Evolutionary conservation across 2,113 vertebrate species (phyloP), one percentile per base, ranked within the genome.

Genomic region (Tyrannus savana): DNA sequence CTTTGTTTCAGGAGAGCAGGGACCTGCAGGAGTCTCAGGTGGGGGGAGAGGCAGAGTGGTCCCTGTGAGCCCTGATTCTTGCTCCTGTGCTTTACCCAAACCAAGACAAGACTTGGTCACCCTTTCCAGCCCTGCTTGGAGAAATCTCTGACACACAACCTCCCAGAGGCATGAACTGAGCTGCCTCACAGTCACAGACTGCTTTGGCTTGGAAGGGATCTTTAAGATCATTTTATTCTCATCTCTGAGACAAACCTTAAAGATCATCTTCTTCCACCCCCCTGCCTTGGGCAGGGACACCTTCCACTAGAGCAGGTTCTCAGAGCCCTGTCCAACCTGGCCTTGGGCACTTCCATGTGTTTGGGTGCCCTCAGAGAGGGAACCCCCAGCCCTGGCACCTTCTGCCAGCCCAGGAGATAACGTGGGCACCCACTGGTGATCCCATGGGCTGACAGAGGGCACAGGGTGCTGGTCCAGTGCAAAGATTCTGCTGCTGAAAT

Each of bases 241-340:
- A 50, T 50, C 13, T 25, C 13, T 50, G 49, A 50, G 49, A 50
- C 13, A 11, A 50, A 14, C 24, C 22, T 50, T 16, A 44, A 50
- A 52, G 3, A 3, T 8, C 37, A 50, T 23, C 59, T 7, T 28
- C 19, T 23, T 2, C 31, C 50, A 73, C 2, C 16, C 13, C 39
- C 17, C 41, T 55, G 30, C 42, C 49, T 18, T 3, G 30, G 63
- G 17, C 58, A 73, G 31, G 62, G 62, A 44, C 35, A 25, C 23
- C 52, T 21, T 13, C 12, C 52, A 13, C 44, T 9, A 15, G 3
- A 23, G 59, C 68, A 58, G 27, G 6, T 0, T 27, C 10, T 42
- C 67, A 67, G 42, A 58, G 27, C 44, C n/a, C 44, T 0, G 0
- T 33, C 68, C 60, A 75, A 0, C 33, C 33, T 46, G 28, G 28